These are phyloP conservation scores for Catonia carolina DNA, from an alignment of 2,888 invertebrate genomes.

Conservation along the genomic window DNA sequence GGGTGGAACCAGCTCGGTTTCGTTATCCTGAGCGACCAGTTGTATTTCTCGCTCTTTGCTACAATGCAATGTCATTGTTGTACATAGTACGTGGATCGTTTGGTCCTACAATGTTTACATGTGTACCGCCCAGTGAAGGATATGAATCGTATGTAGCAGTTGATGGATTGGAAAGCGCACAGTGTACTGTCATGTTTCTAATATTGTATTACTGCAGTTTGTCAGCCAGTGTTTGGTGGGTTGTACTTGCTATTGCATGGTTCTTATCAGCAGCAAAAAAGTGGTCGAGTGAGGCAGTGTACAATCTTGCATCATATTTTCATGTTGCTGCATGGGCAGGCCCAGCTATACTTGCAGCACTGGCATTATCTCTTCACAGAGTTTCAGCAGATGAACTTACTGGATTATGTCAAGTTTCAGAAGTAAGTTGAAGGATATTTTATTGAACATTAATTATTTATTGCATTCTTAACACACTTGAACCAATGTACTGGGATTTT, in stretches of 20 bases:
- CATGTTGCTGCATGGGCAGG: conserved; percentile 85
- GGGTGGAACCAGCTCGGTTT: conserved; percentile 82
- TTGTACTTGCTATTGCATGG: conserved; percentile 82
- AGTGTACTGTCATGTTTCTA: conserved; percentile 69
- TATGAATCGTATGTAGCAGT: conserved; percentile 45
- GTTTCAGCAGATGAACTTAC: conserved; percentile 74
- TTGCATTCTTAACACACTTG: too few species aligned
- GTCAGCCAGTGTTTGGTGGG: conserved; percentile 80
- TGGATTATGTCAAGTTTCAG: conserved; percentile 70
- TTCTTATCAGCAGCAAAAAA: conserved; percentile 84
- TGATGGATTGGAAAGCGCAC: conserved; percentile 48
- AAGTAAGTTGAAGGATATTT: conserved; percentile 36
- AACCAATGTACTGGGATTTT: too few species aligned
- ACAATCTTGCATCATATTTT: conserved; percentile 75
- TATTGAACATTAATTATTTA: too few species aligned
- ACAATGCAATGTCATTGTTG: conserved; percentile 69
- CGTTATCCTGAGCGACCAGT: conserved; percentile 90
- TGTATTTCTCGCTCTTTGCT: conserved; percentile 82
- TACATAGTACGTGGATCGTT: conserved; percentile 62
- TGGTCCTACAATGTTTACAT: conserved; percentile 44
- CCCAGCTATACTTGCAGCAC: conserved; percentile 77
- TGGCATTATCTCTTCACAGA: conserved; percentile 68
- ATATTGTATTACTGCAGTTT: conserved; percentile 70
- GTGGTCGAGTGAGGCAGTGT: conserved; percentile 89
- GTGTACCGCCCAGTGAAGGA: conserved; percentile 42